Base-by-base conservation (phyloP, 2,888 invertebrate genomes). In the Trichogramma evanescens region DNA sequence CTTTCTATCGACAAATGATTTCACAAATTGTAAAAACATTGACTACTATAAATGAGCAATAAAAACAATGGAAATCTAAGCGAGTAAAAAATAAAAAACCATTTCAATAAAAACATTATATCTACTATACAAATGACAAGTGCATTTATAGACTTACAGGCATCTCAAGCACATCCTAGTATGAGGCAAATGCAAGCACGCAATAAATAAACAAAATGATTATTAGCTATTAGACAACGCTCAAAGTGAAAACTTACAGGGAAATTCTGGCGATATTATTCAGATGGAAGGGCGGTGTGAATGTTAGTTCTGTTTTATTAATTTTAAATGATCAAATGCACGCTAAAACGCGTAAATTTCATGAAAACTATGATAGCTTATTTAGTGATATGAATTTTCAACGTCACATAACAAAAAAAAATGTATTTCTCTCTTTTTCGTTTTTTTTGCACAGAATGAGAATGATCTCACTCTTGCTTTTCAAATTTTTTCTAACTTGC, bases 101-200 rank as follows among this genome's bases (percentile, higher is more conserved):
- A 59, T 59, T 50, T 62, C 44, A 54, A 49, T n/a, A 58, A 43
- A 38, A 54, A 49, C 46, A 45, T 43, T 49, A 56, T 50, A 60
- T 55, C 58, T 59, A 62, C 56, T 42, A 61, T 53, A 26, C 26
- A 57, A 64, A 62, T 61, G 56, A 59, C 61, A 63, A 62, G 51
- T 63, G 63, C 63, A n/a, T 60, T 65, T 65, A 66, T 71, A 67
- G 71, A 77, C 77, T 77, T 77, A 77, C 77, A 76, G 77, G 76
- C 77, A 77, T 75, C 70, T 76, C 75, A 76, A 74, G 72, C 70
- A 75, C 73, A 74, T 77, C 77, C 77, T 77, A 75, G 63, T 59
- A 64, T 68, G 72, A 65, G 69, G 72, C 74, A 71, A 73, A 74
- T 71, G 70, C 71, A 74, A 77, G 73, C 75, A 75, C 69, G 76